Evolutionary conservation across 1,140 invertebrate species (phyloP).

Genomic region (Araneus ventricosus): DNA sequence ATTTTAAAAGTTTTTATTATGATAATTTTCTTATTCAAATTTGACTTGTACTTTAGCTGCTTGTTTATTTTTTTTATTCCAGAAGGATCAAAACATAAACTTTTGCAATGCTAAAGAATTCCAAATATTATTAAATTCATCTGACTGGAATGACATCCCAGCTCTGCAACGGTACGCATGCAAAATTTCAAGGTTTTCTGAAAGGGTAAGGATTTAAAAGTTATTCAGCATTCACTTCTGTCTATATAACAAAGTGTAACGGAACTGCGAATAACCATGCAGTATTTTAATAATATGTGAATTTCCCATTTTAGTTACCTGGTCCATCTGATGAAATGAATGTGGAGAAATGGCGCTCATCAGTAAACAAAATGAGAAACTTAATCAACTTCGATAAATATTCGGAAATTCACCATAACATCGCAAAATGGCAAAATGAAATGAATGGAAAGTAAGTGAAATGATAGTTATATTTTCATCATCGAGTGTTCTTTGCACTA

Average conservation of each 20-base stretch:
- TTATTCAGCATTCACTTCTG: no score
- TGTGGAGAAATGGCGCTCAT: neutral
- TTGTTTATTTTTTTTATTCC: neutral
- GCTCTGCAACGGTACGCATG: conserved; percentile 3
- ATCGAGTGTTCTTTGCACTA: neutral
- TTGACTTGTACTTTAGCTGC: neutral
- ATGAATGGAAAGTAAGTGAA: neutral
- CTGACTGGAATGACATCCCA: neutral
- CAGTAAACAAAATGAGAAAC: conserved; percentile 9
- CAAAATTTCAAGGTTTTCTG: neutral
- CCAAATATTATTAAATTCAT: neutral
- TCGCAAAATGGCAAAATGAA: conserved; percentile 41
- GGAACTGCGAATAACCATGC: no score
- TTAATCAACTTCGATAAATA: neutral
- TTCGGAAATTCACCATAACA: neutral
- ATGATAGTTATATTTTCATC: neutral
- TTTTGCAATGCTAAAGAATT: conserved; percentile 29
- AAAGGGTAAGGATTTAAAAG: neutral
- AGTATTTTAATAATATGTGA: no score
- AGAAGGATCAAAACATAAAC: neutral
- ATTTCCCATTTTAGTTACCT: neutral
- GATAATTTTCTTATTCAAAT: neutral
- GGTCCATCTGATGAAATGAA: neutral
- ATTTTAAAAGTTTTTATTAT: no score
- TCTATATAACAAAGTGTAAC: no score